Base-by-base conservation (phyloP, 2,113 vertebrate genomes). In the Bucco capensis region DNA sequence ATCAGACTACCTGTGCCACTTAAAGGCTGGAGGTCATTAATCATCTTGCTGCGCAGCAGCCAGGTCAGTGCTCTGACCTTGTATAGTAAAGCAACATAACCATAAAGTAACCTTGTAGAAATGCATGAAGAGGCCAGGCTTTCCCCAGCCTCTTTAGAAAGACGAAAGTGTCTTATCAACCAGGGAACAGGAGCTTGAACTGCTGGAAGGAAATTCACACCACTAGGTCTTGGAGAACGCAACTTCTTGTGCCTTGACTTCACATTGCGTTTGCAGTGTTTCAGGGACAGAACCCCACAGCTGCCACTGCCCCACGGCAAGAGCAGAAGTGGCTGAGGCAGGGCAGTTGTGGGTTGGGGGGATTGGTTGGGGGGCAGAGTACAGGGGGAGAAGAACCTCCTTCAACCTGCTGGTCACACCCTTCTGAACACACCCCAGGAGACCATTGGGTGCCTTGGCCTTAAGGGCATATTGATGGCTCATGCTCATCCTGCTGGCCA, bases 191-290 rank as follows among this genome's bases (percentile, higher is more conserved):
- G 40, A 58, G 12, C 30, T 60, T 56, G 15, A 67, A 40, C 13
- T 31, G 23, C 27, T 42, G 35, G 23, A 83, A 33, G 17, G 25
- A 58, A 76, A 35, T 19, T 33, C n/a, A 23, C 22, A 37, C 13
- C 31, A 17, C 1, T 2, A 1, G 12, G 5, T 24, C 35, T 70
- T 27, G 15, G 14, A 60, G 19, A 16, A 4, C 9, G 30, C 28
- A 40, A 4, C 10, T 46, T 50, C 35, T 19, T 60, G 22, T 44
- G 44, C 9, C 21, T 54, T 80, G 24, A 11, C 24, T 65, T 56
- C 12, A 8, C 9, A 11, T 25, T 60, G 54, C 8, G 5, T 51
- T 38, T 77, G 49, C 49, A 38, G n/a, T 22, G 15, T 30, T 76
- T 35, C 25, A 33, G 19, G 15, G 37, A 11, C 11, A 66, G 35